Evolutionary conservation across 2,888 invertebrate species (phyloP).

Genomic region (Gordius sp.): DNA sequence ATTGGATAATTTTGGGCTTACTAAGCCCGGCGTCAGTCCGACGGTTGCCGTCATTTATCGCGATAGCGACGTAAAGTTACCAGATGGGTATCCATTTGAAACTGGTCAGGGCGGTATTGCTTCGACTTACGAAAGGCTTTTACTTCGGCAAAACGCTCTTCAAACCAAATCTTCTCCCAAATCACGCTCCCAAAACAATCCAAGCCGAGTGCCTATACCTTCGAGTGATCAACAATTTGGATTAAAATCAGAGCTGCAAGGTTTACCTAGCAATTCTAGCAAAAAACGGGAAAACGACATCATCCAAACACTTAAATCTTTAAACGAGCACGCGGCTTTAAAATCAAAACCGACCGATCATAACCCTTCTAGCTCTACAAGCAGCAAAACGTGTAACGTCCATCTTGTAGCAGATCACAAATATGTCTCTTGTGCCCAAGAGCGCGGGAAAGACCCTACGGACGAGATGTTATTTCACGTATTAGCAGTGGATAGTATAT

Average conservation of each 20-base stretch:
- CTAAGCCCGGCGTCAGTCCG: background rate
- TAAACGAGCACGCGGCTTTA: constrained; percentile 11
- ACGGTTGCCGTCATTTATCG: background rate
- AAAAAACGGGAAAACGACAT: constrained; percentile 4
- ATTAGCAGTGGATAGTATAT: constrained; percentile 23
- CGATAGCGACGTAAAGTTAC: background rate
- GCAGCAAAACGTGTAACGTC: background rate
- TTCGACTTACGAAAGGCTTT: too few species aligned
- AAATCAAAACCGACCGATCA: too few species aligned
- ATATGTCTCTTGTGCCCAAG: background rate
- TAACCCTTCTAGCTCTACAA: too few species aligned
- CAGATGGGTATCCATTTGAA: too few species aligned
- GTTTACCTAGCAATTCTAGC: too few species aligned
- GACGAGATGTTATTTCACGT: constrained; percentile 23
- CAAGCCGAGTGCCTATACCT: too few species aligned
- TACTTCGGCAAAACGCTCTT: too few species aligned
- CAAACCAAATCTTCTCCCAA: too few species aligned
- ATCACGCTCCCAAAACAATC: too few species aligned
- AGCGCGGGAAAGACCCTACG: constrained; percentile 19
- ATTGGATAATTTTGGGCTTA: background rate
- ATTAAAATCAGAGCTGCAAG: too few species aligned
- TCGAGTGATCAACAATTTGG: too few species aligned
- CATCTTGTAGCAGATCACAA: constrained; percentile 2
- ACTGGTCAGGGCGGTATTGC: too few species aligned
- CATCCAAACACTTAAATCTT: background rate